A percentile compares a stretch with the other conserved stretches of the same genome.
Conservation (phyloP, 2,113 vertebrate genomes). For the Tragelaphus imberbis region DNA sequence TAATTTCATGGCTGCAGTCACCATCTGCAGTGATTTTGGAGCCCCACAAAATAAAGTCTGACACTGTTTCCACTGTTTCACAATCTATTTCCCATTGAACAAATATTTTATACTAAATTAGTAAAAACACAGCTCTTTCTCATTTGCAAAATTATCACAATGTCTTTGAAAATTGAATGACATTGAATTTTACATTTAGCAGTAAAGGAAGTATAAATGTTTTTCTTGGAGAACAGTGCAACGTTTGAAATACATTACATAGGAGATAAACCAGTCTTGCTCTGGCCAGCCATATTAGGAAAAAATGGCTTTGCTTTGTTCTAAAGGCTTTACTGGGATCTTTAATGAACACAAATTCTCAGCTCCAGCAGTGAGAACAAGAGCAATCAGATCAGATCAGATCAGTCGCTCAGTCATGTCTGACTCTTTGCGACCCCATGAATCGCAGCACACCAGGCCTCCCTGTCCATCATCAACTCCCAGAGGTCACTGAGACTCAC, state of each 20-base stretch:
- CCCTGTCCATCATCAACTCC: too few relatives aligned
- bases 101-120: conserved; percentile 2
- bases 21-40: too few relatives aligned
- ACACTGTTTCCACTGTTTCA: too few relatives aligned
- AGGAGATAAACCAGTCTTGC: background rate
- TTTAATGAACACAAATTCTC: background rate
- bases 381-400: too few relatives aligned
- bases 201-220: background rate
- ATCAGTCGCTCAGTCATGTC: too few relatives aligned
- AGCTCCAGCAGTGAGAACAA: background rate
- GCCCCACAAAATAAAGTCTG: too few relatives aligned
- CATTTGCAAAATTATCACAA: background rate
- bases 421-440: too few relatives aligned
- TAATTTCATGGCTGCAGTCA: too few relatives aligned
- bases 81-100: background rate
- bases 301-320: background rate
- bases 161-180: background rate
- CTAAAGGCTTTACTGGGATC: background rate
- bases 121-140: background rate
- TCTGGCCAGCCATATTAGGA: background rate
- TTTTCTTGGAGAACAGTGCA: background rate
- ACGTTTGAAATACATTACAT: background rate
- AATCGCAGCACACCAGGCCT: too few relatives aligned
- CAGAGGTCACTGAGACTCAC: too few relatives aligned
- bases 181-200: background rate